These are phyloP conservation scores for Eriosoma lanigerum DNA, from an alignment of 1,140 invertebrate species.

Conservation along the genomic window DNA sequence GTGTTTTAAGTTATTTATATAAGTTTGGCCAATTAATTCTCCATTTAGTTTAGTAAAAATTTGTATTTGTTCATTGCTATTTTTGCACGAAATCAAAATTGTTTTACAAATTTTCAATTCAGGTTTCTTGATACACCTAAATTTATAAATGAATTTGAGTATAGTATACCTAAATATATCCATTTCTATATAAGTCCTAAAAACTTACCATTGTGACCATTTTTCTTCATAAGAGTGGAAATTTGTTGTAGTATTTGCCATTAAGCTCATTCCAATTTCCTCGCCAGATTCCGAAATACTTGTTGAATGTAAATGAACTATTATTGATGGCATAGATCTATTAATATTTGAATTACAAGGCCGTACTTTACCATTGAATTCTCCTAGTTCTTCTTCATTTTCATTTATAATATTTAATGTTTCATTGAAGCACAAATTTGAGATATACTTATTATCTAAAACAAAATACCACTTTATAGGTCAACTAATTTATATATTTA, in stretches of 20 bases:
- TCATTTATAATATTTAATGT: neutral
- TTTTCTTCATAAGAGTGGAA: slow-evolving; percentile 4
- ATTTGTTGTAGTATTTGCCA: neutral
- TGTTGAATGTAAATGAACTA: neutral
- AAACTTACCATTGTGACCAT: slow-evolving; percentile 16
- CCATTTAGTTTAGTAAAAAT: neutral
- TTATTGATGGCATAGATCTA: neutral
- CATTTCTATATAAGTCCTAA: too few species aligned
- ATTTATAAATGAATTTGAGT: neutral
- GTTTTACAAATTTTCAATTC: neutral
- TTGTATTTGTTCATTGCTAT: neutral
- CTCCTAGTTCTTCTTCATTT: slow-evolving; percentile 8
- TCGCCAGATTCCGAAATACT: neutral
- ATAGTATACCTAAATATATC: neutral
- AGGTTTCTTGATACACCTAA: neutral
- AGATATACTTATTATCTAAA: neutral
- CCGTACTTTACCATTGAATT: slow-evolving; percentile 20
- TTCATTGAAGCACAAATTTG: slow-evolving; percentile 1
- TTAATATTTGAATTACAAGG: neutral
- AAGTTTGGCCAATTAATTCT: neutral
- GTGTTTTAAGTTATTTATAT: neutral
- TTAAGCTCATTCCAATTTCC: slow-evolving; percentile 2
- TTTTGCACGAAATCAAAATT: slow-evolving; percentile 11
- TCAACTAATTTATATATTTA: too few species aligned
- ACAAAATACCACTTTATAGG: neutral